A percentile compares a stretch with the other conserved stretches of the same genome.
phyloP scores from a whole-genome alignment of 2,797 vertebrate species.

The Danio tinwini region DNA sequence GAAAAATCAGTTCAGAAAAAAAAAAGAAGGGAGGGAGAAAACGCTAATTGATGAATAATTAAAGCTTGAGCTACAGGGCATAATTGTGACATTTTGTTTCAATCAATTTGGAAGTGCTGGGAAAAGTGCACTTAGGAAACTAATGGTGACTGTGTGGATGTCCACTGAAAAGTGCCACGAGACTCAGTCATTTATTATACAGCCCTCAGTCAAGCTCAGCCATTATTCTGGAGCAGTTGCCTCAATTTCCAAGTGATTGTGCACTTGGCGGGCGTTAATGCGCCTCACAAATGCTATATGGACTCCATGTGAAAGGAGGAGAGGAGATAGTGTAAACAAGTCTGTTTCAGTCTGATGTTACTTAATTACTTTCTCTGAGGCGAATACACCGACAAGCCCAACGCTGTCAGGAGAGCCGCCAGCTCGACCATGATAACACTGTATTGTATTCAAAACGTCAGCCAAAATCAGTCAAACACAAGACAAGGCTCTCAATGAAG shows the following conservation, averaged over 20 bases:
- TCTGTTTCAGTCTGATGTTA: slow-evolving; percentile 15
- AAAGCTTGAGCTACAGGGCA: slow-evolving; percentile 83
- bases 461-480: slow-evolving; percentile 8
- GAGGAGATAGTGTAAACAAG: slow-evolving; percentile 32
- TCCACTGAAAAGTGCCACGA: slow-evolving; percentile 47
- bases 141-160: slow-evolving; percentile 68
- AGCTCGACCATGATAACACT: slow-evolving; percentile 15
- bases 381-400: background rate
- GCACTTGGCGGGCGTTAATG: slow-evolving; percentile 16
- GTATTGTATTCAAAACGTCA: background rate
- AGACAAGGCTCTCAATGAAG: slow-evolving; percentile 8
- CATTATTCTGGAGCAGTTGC: slow-evolving; percentile 50
- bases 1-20: slow-evolving; percentile 82
- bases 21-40: slow-evolving; percentile 73
- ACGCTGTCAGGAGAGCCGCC: slow-evolving; percentile 11
- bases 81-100: slow-evolving; percentile 89
- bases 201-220: slow-evolving; percentile 47
- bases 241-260: slow-evolving; percentile 35
- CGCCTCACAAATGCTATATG: slow-evolving; percentile 25
- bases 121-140: slow-evolving; percentile 82
- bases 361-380: slow-evolving; percentile 20
- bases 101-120: slow-evolving; percentile 84
- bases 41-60: slow-evolving; percentile 88
- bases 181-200: slow-evolving; percentile 57
- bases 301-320: slow-evolving; percentile 10